Conservation (phyloP, 2,797 vertebrate species). For the Falco peregrinus region DNA sequence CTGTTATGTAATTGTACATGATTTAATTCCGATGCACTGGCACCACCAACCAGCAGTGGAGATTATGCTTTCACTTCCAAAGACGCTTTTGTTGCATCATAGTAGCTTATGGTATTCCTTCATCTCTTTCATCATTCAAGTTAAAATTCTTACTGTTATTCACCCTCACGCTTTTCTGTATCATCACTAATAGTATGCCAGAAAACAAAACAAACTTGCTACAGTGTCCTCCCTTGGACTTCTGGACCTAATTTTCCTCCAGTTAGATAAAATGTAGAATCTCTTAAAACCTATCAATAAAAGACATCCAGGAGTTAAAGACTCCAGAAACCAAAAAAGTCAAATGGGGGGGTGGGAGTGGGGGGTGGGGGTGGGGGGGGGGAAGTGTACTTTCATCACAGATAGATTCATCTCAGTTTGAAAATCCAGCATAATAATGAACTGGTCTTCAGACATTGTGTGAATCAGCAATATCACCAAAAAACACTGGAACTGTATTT, state of each 20-base stretch:
- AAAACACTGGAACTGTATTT: not conserved
- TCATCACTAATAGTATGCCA: not conserved
- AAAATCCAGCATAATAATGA: not conserved
- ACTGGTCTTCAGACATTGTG: accelerated
- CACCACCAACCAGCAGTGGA: not conserved
- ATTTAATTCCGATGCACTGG: not conserved
- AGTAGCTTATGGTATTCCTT: not conserved
- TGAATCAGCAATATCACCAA: not conserved
- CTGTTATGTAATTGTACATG: not conserved
- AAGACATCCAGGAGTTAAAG: not conserved
- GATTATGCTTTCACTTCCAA: not conserved
- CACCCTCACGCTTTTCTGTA: not conserved
- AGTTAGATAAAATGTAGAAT: not conserved
- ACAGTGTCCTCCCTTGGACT: not conserved
- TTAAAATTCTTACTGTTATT: not conserved
- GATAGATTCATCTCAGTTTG: not conserved
- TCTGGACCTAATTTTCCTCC: not conserved
- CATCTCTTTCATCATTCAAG: not conserved
- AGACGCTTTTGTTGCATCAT: not conserved
- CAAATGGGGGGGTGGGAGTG: too few relatives aligned
- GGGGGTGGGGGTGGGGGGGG: too few relatives aligned
- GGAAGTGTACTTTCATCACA: not conserved
- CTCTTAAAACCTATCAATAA: not conserved
- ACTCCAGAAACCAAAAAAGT: not conserved
- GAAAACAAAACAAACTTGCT: not conserved